phyloP scores from a whole-genome alignment of 1,140 invertebrate species.

The Drosophila lacertosa region DNA sequence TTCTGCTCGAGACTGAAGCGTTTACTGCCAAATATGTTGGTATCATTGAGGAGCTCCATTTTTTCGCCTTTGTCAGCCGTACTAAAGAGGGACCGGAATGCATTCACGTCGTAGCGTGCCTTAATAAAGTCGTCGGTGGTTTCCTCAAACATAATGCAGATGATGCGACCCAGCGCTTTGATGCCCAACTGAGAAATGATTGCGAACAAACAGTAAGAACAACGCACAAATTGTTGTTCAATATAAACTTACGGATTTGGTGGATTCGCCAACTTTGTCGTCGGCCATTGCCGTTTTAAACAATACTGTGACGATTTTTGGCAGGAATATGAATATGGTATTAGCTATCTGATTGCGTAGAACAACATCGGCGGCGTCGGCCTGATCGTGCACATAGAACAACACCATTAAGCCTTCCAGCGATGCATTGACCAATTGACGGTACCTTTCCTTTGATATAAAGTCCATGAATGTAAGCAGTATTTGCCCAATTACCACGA shows the following conservation, averaged over 20 bases:
- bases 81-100: slow-evolving; percentile 56
- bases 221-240: not conserved
- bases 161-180: slow-evolving; percentile 70
- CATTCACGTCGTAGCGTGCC: slow-evolving; percentile 52
- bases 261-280: slow-evolving; percentile 68
- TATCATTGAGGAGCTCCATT: slow-evolving; percentile 17
- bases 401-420: slow-evolving; percentile 68
- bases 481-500: slow-evolving; percentile 63
- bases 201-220: too few species aligned
- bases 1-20: slow-evolving; percentile 49
- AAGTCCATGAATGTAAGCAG: slow-evolving; percentile 65
- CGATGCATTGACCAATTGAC: slow-evolving; percentile 56
- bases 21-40: slow-evolving; percentile 48
- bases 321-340: slow-evolving; percentile 71
- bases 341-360: slow-evolving; percentile 77
- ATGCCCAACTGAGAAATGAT: slow-evolving; percentile 50
- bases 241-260: slow-evolving; percentile 64
- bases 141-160: slow-evolving; percentile 76
- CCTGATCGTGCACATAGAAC: slow-evolving; percentile 75
- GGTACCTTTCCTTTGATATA: slow-evolving; percentile 67
- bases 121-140: slow-evolving; percentile 62
- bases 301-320: slow-evolving; percentile 71
- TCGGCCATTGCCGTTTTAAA: slow-evolving; percentile 62
- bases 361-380: slow-evolving; percentile 71
- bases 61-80: not conserved